Evolutionary conservation across 2,113 vertebrate species (phyloP).

Genomic region (Pomatorhinus ruficollis): DNA sequence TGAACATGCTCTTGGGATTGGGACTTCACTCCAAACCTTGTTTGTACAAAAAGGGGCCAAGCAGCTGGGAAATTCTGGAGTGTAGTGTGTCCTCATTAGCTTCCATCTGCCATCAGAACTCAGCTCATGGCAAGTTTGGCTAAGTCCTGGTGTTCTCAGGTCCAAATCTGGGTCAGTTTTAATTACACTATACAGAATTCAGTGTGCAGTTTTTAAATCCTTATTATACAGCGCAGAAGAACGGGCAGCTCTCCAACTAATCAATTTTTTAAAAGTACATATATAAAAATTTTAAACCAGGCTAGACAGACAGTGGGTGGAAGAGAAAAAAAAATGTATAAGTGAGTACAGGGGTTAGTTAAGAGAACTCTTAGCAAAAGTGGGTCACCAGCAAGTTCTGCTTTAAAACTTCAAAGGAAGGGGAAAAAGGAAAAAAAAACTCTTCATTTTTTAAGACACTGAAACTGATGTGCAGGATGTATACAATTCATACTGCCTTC

Average conservation of each 20-base stretch:
- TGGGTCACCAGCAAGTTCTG: slow-evolving; percentile 78
- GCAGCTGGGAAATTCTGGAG: slow-evolving; percentile 85
- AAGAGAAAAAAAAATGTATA: slow-evolving; percentile 67
- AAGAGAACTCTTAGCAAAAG: slow-evolving; percentile 80
- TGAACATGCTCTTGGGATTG: slow-evolving; percentile 78
- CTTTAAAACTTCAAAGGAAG: slow-evolving; percentile 74
- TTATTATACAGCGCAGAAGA: slow-evolving; percentile 80
- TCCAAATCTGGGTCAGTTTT: slow-evolving; percentile 86
- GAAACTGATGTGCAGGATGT: slow-evolving; percentile 50
- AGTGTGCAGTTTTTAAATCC: slow-evolving; percentile 79
- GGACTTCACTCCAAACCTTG: slow-evolving; percentile 82
- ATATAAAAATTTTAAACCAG: slow-evolving; percentile 85
- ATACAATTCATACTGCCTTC: slow-evolving; percentile 32
- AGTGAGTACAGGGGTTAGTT: slow-evolving; percentile 78
- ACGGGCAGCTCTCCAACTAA: slow-evolving; percentile 82
- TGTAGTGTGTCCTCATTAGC: slow-evolving; percentile 82
- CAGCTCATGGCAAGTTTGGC: slow-evolving; percentile 84
- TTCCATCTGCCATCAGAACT: slow-evolving; percentile 84
- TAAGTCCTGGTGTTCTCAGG: slow-evolving; percentile 81
- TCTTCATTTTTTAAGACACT: slow-evolving; percentile 49
- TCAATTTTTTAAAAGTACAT: slow-evolving; percentile 87
- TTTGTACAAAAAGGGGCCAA: slow-evolving; percentile 83
- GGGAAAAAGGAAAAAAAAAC: slow-evolving; percentile 38
- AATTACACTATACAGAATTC: slow-evolving; percentile 84
- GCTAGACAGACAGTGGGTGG: slow-evolving; percentile 78